These are phyloP conservation scores for Drosophila melanica DNA, from an alignment of 1,140 invertebrate genomes.

Conservation along the genomic window DNA sequence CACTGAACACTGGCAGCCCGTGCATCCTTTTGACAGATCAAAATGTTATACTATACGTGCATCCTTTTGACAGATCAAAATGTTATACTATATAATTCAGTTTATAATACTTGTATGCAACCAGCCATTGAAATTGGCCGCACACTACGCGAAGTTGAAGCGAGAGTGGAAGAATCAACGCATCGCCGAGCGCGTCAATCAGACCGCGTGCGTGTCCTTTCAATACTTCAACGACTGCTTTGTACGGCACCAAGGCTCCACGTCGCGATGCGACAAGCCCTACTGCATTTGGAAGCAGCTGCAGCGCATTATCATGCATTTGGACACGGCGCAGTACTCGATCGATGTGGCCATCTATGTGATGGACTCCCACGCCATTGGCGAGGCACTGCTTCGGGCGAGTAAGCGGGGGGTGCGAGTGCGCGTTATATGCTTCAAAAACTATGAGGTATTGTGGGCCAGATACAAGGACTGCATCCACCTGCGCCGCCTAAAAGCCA, in stretches of 20 bases:
- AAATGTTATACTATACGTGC: slow-evolving; percentile 41
- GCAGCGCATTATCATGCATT: background rate
- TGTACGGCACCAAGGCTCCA: background rate
- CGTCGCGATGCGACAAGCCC: background rate
- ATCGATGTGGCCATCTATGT: slow-evolving; percentile 41
- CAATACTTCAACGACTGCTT: background rate
- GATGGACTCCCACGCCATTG: slow-evolving; percentile 14
- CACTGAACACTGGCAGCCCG: too few relatives aligned
- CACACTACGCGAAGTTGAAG: background rate
- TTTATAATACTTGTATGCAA: slow-evolving; percentile 22
- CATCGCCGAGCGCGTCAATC: slow-evolving; percentile 2
- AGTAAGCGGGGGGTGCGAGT: slow-evolving; percentile 26
- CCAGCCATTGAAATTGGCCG: background rate
- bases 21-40: background rate
- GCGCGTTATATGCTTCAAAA: slow-evolving; percentile 16
- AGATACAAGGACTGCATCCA: background rate
- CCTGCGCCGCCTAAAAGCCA: background rate
- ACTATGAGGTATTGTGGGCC: background rate
- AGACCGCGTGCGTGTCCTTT: background rate
- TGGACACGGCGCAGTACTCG: slow-evolving; percentile 10
- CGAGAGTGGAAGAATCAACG: slow-evolving; percentile 11
- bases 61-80: slow-evolving; percentile 12
- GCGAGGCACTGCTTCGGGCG: background rate
- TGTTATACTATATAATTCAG: slow-evolving; percentile 40
- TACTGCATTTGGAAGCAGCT: slow-evolving; percentile 5